Percentiles rank a stretch among this genome's conserved stretches.
Conservation (phyloP, 1,140 invertebrate species). For the Formica selysi region DNA sequence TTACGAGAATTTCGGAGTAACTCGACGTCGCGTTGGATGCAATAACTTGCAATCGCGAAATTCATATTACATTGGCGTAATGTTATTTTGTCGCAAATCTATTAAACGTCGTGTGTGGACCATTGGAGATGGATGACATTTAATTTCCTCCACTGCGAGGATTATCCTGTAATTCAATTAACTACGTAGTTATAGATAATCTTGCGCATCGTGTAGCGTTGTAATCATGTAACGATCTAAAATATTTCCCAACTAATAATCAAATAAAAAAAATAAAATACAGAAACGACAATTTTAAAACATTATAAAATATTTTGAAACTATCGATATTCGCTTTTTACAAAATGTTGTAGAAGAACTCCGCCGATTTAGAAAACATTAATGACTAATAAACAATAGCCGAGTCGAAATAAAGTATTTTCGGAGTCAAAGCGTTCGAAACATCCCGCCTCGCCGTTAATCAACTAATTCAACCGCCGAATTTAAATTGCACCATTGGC, state of each 20-base stretch:
- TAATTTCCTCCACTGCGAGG: slow-evolving; percentile 25
- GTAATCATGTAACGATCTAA: neutral
- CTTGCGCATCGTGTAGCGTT: neutral
- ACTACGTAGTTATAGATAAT: neutral
- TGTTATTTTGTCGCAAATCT: slow-evolving; percentile 45
- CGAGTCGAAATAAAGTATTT: slow-evolving; percentile 33
- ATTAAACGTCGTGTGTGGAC: neutral
- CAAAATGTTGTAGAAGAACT: neutral
- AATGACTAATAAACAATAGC: neutral
- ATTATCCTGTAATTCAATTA: slow-evolving; percentile 25
- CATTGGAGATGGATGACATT: slow-evolving; percentile 11
- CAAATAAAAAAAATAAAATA: neutral
- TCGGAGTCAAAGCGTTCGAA: neutral
- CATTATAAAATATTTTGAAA: slow-evolving; percentile 2
- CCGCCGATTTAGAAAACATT: neutral
- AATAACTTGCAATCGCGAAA: slow-evolving; percentile 21
- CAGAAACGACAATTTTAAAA: neutral
- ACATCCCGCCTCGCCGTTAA: slow-evolving; percentile 70
- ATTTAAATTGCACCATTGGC: slow-evolving; percentile 79
- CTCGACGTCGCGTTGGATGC: slow-evolving; percentile 4
- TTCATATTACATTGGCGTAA: slow-evolving; percentile 27
- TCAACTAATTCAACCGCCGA: slow-evolving; percentile 80
- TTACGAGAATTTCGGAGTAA: slow-evolving; percentile 37
- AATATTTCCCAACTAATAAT: slow-evolving; percentile 1
- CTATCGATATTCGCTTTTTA: neutral